Evolutionary conservation across 2,888 invertebrate genomes (phyloP), one percentile per base, ranked within the genome.

Genomic region (Rhagophthalmus giganteus): DNA sequence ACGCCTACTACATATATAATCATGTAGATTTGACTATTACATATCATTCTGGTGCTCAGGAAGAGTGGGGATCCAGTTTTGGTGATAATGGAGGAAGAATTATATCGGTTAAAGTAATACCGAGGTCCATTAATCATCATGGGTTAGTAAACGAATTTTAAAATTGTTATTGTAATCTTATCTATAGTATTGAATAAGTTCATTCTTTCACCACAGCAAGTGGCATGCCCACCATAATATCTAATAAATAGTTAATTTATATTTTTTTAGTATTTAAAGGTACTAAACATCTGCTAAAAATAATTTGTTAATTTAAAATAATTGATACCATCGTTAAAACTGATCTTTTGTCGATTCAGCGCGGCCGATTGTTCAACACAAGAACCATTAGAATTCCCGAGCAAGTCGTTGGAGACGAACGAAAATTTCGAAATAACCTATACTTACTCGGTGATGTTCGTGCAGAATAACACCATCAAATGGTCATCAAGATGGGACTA

Each of bases 401-500:
- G 78, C 78, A 33, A 81, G 75, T 2, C 26, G 62, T 78, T 71
- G 64, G 74, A 54, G 63, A 71, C 55, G 71, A 82, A 64, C 61
- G 78, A 71, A 60, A 73, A 68, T 40, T 76, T 90, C 45, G 75
- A 79, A 27, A 83, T 98, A 25, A 81, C 81, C 0, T 99, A 97
- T 76, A 85, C 94, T 0, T 99, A 97, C 76, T 85, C 88, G 3
- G 86, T 98, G 0, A 83, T 77, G 13, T 98, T 93, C 74, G 78
- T 82, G 65, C 80, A 81, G 68, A 88, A 92, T 66, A 86, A 92
- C 72, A 82, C 83, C 0, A 87, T 95, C 8, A 96, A 95, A 76
- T 99, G 98, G 99, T 96, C 96, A 0, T 97, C 96, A 0, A 83
- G 99, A 67, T 99, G 99, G 99, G 99, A 99, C 76, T 99, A 99